Percentiles rank a stretch among this genome's conserved stretches.
Evolutionary conservation across 2,797 vertebrate genomes (phyloP).

Genomic region (Neosalanx taihuensis): DNA sequence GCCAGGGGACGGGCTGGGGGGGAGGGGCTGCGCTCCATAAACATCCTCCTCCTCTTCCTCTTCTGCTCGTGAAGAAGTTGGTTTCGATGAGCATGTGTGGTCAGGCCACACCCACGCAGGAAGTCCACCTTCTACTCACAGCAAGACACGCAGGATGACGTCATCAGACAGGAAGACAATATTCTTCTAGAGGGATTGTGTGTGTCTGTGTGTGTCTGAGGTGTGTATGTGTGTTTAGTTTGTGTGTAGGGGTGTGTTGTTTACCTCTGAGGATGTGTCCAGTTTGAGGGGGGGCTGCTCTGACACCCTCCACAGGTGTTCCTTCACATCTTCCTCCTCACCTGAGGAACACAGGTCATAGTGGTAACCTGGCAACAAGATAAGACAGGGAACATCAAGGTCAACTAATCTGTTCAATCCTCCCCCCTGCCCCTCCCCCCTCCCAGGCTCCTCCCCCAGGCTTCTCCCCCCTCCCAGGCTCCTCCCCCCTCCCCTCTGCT

Average conservation of each 20-base stretch:
- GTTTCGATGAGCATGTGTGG: constrained; percentile 83
- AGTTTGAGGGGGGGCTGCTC: constrained; percentile 88
- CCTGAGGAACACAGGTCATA: constrained; percentile 89
- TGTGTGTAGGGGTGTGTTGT: neutral
- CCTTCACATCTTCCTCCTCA: constrained; percentile 87
- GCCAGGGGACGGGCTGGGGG: constrained; percentile 68
- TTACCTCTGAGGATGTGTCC: constrained; percentile 84
- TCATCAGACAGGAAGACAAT: constrained; percentile 8
- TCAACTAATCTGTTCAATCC: neutral
- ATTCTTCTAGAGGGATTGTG: neutral
- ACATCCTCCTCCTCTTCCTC: constrained; percentile 85
- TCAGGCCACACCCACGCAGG: constrained; percentile 83
- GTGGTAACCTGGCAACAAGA: constrained; percentile 78
- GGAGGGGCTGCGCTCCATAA: constrained; percentile 84
- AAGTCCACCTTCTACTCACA: constrained; percentile 85
- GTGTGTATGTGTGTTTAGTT: neutral
- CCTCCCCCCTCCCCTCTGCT: too few species aligned
- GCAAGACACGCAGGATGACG: constrained; percentile 8
- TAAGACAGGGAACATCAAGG: constrained; percentile 19
- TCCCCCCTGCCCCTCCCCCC: too few species aligned
- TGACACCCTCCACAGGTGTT: constrained; percentile 85
- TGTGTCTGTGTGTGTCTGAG: neutral
- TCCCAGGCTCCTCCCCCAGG: too few species aligned
- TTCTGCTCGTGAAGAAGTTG: constrained; percentile 82
- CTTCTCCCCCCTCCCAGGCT: too few species aligned